Conservation (phyloP, 2,797 vertebrate species). For the Enteromius argenteus region DNA sequence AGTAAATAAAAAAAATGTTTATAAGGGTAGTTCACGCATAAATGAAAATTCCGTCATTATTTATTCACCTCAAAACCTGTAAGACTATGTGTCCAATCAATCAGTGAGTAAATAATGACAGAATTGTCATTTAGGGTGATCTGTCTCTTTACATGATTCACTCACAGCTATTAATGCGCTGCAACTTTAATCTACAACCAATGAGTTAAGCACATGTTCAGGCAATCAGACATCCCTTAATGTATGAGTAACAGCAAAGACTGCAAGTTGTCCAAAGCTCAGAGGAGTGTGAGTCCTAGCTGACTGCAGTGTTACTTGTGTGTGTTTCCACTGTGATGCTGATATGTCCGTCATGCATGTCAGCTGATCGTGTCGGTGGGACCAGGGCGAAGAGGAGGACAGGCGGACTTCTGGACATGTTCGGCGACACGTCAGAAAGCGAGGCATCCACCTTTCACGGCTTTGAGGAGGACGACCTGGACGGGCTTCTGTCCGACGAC, state of each 20-base stretch:
- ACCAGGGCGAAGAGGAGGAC: constrained; percentile 70
- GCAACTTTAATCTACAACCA: constrained; percentile 1
- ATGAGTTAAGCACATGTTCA: constrained; percentile 17
- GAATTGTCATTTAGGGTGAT: background rate
- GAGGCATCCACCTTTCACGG: constrained; percentile 94
- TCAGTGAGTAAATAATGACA: background rate
- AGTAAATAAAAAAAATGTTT: background rate
- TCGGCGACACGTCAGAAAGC: constrained; percentile 90
- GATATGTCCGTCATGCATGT: constrained; percentile 80
- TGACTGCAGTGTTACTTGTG: constrained; percentile 68
- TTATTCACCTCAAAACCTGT: background rate
- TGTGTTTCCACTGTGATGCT: constrained; percentile 70
- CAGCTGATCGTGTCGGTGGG: constrained; percentile 86
- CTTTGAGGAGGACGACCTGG: constrained; percentile 91
- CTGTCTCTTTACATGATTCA: constrained; percentile 1
- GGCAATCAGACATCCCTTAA: constrained; percentile 20
- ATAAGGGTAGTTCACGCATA: background rate
- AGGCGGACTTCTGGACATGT: constrained; percentile 89
- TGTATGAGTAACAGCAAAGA: constrained; percentile 36
- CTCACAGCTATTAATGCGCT: background rate
- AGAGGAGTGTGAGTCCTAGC: constrained; percentile 58
- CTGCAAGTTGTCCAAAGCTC: constrained; percentile 51
- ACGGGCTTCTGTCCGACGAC: constrained; percentile 84
- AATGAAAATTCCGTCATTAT: background rate
- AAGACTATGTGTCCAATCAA: background rate